Evolutionary conservation across 2,797 vertebrate genomes (phyloP).

Genomic region (Sebastiscus albofasciatus): DNA sequence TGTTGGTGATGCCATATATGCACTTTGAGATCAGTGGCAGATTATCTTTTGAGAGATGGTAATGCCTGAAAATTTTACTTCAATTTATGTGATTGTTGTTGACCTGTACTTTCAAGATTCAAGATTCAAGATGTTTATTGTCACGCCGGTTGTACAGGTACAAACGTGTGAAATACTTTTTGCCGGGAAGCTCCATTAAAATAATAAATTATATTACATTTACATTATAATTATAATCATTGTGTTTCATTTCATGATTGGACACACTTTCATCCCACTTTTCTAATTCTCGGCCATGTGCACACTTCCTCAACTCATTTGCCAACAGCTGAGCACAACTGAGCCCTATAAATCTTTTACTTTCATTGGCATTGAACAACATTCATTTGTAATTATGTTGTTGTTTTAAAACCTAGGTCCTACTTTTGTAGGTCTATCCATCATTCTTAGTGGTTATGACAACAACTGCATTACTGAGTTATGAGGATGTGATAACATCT

Average conservation of each 20-base stretch:
- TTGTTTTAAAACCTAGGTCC: background rate
- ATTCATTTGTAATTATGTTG: background rate
- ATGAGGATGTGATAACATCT: conserved; percentile 13
- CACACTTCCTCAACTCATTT: background rate
- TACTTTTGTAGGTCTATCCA: conserved; percentile 8
- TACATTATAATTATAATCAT: too few species aligned
- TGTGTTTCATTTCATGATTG: background rate
- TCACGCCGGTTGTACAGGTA: too few species aligned
- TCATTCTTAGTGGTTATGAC: background rate
- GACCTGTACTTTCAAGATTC: too few species aligned
- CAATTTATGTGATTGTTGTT: background rate
- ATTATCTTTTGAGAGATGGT: background rate
- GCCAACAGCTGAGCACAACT: background rate
- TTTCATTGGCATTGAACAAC: conserved; percentile 10
- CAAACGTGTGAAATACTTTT: too few species aligned
- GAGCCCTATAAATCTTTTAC: background rate
- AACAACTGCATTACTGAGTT: background rate
- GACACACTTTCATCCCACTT: background rate
- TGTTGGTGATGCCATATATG: background rate
- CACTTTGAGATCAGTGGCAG: background rate
- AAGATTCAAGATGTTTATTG: too few species aligned
- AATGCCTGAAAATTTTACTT: background rate
- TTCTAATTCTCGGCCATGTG: background rate
- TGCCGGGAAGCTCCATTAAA: too few species aligned
- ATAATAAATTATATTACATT: too few species aligned